Base-by-base conservation (phyloP, 2,888 invertebrate genomes). In the Belgica antarctica region DNA sequence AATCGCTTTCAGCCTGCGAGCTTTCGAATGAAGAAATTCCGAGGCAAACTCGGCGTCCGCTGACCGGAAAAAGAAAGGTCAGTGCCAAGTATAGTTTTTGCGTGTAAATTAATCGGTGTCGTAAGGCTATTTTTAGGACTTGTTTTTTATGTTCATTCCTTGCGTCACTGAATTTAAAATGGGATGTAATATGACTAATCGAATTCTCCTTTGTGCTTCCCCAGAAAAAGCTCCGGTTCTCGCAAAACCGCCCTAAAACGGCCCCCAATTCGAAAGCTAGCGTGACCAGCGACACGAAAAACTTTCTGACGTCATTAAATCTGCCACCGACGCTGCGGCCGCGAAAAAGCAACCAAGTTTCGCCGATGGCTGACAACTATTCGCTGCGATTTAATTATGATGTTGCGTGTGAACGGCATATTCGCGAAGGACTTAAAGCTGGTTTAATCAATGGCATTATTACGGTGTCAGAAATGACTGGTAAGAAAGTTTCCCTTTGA, bases 371-470 rank as follows among this genome's bases (percentile, higher is more conserved):
- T n/a, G 68, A 47, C 12, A 47, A 57, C 10, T 28, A 7, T 10
- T 57, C 47, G 15, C 19, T 46, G 22, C 57, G 47, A n/a, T 28
- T 68, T 47, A 68, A 68, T 57, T 68, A 68, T 46, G 68, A 68
- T 28, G 52, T 34, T 28, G 68, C 68, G 68, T 68, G 68, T 15
- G 68, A 68, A 22, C 52, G 68, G 10, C 68, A 68, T 12, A 68
- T 68, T 68, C 68, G 68, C 31, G 31, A 68, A 34, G 68, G 68
- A 7, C 22, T 68, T 8, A 68, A 68, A 31, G 57, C 46, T 8
- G 68, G 68, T 8, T 17, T 68, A 57, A 68, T 68, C 57, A 68
- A 68, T 57, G 68, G 68, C 28, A 68, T 68, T 57, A 68, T 68
- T 12, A 68, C 68, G 22, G 31, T 68, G 28, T 68, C 68, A 19